Conservation (phyloP, 2,113 vertebrate genomes). For the Patagioenas fasciata region DNA sequence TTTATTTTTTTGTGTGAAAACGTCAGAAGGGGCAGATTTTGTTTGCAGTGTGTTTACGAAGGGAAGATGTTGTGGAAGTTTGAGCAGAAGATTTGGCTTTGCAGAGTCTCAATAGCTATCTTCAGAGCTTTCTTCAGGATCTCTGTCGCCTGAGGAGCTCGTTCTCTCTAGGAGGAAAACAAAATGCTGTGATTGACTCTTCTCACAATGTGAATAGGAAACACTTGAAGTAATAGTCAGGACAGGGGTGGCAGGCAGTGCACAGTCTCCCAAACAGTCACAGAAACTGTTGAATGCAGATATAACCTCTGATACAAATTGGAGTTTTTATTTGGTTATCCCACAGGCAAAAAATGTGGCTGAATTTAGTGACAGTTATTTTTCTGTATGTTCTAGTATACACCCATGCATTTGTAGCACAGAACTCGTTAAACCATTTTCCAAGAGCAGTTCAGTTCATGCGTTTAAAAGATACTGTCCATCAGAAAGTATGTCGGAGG, state of each 20-base stretch:
- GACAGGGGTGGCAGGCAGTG: neutral
- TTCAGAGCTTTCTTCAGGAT: neutral
- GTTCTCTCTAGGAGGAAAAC: neutral
- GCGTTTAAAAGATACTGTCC: neutral
- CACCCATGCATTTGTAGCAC: neutral
- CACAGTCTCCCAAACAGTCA: neutral
- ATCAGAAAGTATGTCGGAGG: neutral
- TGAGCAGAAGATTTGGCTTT: neutral
- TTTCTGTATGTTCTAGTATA: neutral
- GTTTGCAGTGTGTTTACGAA: neutral
- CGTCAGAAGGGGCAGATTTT: neutral
- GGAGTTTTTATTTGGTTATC: neutral
- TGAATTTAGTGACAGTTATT: neutral
- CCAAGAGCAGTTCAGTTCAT: neutral
- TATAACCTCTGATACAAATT: neutral
- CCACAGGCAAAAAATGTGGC: neutral
- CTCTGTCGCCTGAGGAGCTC: neutral
- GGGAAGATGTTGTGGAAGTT: neutral
- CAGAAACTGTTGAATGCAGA: neutral
- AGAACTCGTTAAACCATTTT: neutral
- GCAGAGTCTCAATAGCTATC: neutral
- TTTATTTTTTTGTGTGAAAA: neutral
- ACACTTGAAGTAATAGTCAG: neutral
- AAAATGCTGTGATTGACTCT: neutral
- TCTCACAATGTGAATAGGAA: neutral